phyloP scores from a whole-genome alignment of 2,888 invertebrate species.

The Amiota communis region DNA sequence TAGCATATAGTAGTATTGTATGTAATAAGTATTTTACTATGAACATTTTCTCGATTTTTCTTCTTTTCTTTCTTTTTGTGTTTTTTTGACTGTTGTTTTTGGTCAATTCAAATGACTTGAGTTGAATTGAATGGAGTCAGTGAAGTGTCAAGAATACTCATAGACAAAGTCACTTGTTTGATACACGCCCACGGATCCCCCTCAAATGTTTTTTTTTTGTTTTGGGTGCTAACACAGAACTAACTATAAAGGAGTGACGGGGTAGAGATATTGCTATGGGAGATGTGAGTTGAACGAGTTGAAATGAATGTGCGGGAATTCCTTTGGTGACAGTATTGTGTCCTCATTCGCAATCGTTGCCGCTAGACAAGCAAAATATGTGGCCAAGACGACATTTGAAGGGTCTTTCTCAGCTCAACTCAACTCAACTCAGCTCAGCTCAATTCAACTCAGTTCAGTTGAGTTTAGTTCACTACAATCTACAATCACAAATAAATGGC shows the following conservation, averaged over 20 bases:
- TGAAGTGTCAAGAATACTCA: conserved; percentile 45
- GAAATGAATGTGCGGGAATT: conserved; percentile 69
- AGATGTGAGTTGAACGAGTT: conserved; percentile 19
- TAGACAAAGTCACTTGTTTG: conserved; percentile 25
- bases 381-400: conserved; percentile 62
- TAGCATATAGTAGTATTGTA: conserved; percentile 6
- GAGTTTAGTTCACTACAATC: too few relatives aligned
- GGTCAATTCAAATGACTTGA: conserved; percentile 65
- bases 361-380: conserved; percentile 65
- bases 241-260: too few relatives aligned
- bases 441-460: too few relatives aligned
- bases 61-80: conserved; percentile 54
- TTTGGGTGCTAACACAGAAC: too few relatives aligned
- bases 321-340: conserved; percentile 63
- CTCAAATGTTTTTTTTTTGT: too few relatives aligned
- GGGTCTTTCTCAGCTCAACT: conserved; percentile 6
- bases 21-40: background rate
- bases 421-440: too few relatives aligned
- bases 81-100: conserved; percentile 62
- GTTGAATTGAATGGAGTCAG: conserved; percentile 34
- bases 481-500: too few relatives aligned
- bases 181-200: too few relatives aligned
- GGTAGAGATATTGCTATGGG: too few relatives aligned
- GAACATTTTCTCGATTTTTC: background rate
- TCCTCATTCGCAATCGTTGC: conserved; percentile 48